Base-by-base conservation (phyloP, 2,797 vertebrate genomes). In the Xiphorhynchus erythropygius region DNA sequence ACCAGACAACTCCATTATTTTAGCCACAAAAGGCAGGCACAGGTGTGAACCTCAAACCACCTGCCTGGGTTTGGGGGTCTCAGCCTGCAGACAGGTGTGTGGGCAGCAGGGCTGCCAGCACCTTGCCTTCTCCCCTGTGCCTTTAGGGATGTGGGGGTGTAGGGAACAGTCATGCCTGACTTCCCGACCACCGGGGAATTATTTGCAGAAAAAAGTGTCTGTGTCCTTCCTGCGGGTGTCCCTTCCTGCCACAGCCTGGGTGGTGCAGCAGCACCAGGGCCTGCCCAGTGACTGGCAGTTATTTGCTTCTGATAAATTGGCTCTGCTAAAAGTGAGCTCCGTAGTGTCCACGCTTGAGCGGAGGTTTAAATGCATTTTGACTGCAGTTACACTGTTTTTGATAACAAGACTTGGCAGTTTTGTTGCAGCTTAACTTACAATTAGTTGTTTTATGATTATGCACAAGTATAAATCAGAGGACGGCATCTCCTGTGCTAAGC, bases 1-100 rank as follows among this genome's bases (percentile, higher is more conserved):
- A 0, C 39, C 3, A 4, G 6, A 2, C 0, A 0, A 10, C 39
- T 44, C 53, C 3, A 7, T 23, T 85, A 7, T 22, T 74, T 42
- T 41, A 41, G 28, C 55, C 11, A 3, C 13, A 35, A 56, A 49
- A n/a, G 56, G n/a, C 28, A 18, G 55, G 39, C 9, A 4, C 42
- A 7, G 24, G 22, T 73, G n/a, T 69, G 79, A 63, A 35, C 60
- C 70, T 53, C 1, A 7, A 17, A 13, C 30, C 0, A 1, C n/a
- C 30, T 3, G 49, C 60, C 16, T 0, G 0, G 46, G 23, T 57
- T 49, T 73, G 76, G 19, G 42, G 32, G 55, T 33, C 41, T 50
- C 8, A 4, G 60, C 17, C 50, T 24, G 11, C 39, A 14, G 33
- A 56, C 57, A 32, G 49, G 28, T 6, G 41, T 2, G n/a, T 39